These are phyloP conservation scores for Tetrax tetrax DNA, from an alignment of 2,113 vertebrate species.

Conservation along the genomic window DNA sequence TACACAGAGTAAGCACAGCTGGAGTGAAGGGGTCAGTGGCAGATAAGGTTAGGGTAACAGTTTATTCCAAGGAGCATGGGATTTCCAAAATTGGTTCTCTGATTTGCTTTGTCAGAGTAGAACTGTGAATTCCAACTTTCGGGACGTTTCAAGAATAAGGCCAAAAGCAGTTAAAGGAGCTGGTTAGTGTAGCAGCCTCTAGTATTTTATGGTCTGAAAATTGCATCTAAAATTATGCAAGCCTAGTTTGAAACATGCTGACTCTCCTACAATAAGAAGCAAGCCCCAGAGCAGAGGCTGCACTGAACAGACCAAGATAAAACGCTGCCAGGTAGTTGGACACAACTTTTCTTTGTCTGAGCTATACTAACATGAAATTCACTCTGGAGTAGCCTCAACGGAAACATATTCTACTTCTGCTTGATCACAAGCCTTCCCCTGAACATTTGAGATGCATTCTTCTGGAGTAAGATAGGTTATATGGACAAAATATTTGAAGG, in stretches of 20 bases:
- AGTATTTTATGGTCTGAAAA: background rate
- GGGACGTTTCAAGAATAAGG: background rate
- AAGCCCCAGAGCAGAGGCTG: background rate
- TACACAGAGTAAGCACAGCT: fast-evolving
- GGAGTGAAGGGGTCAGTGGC: background rate
- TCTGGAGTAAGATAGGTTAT: background rate
- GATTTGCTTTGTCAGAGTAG: background rate
- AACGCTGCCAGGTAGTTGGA: background rate
- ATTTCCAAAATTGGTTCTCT: background rate
- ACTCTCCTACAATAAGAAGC: background rate
- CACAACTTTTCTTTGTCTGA: background rate
- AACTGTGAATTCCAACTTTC: background rate
- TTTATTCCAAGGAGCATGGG: background rate
- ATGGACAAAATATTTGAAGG: background rate
- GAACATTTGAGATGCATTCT: background rate
- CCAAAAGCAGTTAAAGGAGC: background rate
- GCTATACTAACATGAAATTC: background rate
- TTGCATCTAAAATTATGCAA: background rate
- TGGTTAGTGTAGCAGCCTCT: background rate
- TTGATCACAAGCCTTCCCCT: background rate
- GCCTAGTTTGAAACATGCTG: background rate
- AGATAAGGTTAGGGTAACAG: background rate
- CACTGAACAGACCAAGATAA: background rate
- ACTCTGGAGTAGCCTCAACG: background rate
- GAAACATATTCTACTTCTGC: background rate